Evolutionary conservation across 2,888 invertebrate genomes (phyloP).

Genomic region (Parnassius apollo): DNA sequence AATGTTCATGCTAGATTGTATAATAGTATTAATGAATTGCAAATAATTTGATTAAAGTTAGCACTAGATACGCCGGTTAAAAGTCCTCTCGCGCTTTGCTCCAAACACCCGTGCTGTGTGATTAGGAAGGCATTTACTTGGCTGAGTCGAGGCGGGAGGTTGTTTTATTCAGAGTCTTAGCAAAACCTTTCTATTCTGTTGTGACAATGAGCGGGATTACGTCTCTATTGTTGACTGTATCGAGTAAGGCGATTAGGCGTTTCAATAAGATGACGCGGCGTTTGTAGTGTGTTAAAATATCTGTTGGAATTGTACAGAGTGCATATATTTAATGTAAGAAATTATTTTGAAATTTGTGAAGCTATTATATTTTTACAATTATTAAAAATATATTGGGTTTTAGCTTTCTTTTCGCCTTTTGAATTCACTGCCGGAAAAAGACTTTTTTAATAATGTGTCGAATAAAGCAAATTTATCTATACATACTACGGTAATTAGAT

Average conservation of each 20-base stretch:
- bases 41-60: constrained; percentile 31
- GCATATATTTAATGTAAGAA: too few relatives aligned
- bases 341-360: too few relatives aligned
- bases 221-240: constrained; percentile 61
- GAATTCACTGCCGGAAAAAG: too few relatives aligned
- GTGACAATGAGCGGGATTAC: constrained; percentile 66
- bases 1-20: not conserved
- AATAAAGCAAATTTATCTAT: too few relatives aligned
- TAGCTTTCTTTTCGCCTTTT: too few relatives aligned
- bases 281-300: not conserved
- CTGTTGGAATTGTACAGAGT: too few relatives aligned
- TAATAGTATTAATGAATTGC: constrained; percentile 30
- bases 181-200: constrained; percentile 71
- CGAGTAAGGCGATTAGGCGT: constrained; percentile 67
- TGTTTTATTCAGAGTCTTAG: constrained; percentile 66
- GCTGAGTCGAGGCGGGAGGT: constrained; percentile 54
- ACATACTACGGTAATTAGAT: too few relatives aligned
- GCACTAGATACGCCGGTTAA: constrained; percentile 23
- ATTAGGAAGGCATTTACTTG: constrained; percentile 66
- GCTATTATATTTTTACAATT: too few relatives aligned
- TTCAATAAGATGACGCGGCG: constrained; percentile 45
- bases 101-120: constrained; percentile 50
- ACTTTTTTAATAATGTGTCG: too few relatives aligned
- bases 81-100: constrained; percentile 48
- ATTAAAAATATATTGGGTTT: too few relatives aligned